Percentiles rank a stretch among this genome's conserved stretches.
Conservation (phyloP, 1,140 invertebrate genomes). For the Drosophila mojavensis region DNA sequence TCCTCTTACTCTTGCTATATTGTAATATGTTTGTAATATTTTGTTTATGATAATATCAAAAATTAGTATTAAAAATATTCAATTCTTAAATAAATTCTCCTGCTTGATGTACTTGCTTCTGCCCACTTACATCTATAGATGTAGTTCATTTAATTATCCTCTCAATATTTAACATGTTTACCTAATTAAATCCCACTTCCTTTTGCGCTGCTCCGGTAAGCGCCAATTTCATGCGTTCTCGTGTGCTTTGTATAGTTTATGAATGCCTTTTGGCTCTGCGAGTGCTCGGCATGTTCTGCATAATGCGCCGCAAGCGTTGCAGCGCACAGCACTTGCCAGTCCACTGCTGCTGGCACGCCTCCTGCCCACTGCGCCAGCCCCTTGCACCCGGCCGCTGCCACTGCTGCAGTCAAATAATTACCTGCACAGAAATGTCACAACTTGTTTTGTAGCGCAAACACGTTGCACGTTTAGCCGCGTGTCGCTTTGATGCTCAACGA, state of each 20-base stretch:
- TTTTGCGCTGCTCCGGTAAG: background rate
- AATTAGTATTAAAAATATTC: too few relatives aligned
- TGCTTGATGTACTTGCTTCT: too few relatives aligned
- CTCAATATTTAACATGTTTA: too few relatives aligned
- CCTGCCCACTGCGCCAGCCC: background rate
- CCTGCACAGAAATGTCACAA: slow-evolving; percentile 50
- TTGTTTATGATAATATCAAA: too few relatives aligned
- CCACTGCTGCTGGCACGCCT: background rate
- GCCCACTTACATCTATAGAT: too few relatives aligned
- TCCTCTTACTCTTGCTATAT: too few relatives aligned
- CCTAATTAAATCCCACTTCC: background rate
- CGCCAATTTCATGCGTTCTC: background rate
- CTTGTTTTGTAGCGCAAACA: slow-evolving; percentile 59
- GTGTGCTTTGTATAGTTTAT: background rate
- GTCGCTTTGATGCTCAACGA: slow-evolving; percentile 71
- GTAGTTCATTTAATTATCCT: too few relatives aligned
- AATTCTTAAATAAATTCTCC: too few relatives aligned
- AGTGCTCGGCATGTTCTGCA: background rate
- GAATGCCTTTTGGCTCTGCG: background rate
- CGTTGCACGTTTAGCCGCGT: slow-evolving; percentile 42
- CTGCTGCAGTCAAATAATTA: too few relatives aligned
- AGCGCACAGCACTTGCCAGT: background rate
- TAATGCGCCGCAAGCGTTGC: background rate
- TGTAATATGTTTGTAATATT: too few relatives aligned
- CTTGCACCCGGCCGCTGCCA: background rate